Percentiles rank a stretch among this genome's conserved stretches.
Evolutionary conservation across 2,888 invertebrate species (phyloP).

Genomic region (Melieria crassipennis): DNA sequence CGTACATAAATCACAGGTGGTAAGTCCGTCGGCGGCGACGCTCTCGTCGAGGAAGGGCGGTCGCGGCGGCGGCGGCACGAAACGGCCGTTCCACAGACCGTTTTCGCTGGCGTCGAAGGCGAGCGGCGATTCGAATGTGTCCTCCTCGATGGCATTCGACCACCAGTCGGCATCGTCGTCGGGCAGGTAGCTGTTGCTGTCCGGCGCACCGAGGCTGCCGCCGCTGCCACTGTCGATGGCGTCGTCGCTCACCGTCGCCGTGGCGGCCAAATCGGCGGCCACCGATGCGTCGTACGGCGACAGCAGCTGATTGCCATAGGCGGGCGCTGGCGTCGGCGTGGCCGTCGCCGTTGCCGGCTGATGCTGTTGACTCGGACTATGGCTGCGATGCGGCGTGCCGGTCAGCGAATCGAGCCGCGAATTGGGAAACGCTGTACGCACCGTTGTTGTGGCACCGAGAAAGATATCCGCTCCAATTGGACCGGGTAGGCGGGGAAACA

Average conservation of each 20-base stretch:
- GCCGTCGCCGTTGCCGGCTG: slow-evolving; percentile 34
- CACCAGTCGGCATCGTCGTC: slow-evolving; percentile 63
- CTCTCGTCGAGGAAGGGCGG: slow-evolving; percentile 74
- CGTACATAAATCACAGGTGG: slow-evolving; percentile 78
- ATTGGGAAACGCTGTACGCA: slow-evolving; percentile 63
- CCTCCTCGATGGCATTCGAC: slow-evolving; percentile 66
- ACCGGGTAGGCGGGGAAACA: slow-evolving; percentile 63
- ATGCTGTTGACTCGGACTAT: background rate
- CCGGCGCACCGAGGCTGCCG: slow-evolving; percentile 39
- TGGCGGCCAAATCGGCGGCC: slow-evolving; percentile 42
- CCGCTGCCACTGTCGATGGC: slow-evolving; percentile 24
- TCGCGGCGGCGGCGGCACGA: slow-evolving; percentile 76
- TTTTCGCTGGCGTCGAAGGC: slow-evolving; percentile 66
- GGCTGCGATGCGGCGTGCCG: slow-evolving; percentile 26
- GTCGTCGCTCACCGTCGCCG: slow-evolving; percentile 39
- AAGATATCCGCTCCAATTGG: slow-evolving; percentile 56
- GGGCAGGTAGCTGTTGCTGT: slow-evolving; percentile 49
- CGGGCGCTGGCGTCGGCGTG: slow-evolving; percentile 44
- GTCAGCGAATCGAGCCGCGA: slow-evolving; percentile 61
- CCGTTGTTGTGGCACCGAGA: slow-evolving; percentile 58
- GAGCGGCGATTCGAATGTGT: slow-evolving; percentile 65
- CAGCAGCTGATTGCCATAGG: slow-evolving; percentile 50
- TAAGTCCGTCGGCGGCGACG: slow-evolving; percentile 74
- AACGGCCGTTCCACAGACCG: slow-evolving; percentile 67
- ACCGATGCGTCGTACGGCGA: slow-evolving; percentile 48